A percentile compares a stretch with the other conserved stretches of the same genome.
These are phyloP conservation scores for Petromus typicus DNA, from an alignment of 2,113 vertebrate genomes.

Conservation along the genomic window DNA sequence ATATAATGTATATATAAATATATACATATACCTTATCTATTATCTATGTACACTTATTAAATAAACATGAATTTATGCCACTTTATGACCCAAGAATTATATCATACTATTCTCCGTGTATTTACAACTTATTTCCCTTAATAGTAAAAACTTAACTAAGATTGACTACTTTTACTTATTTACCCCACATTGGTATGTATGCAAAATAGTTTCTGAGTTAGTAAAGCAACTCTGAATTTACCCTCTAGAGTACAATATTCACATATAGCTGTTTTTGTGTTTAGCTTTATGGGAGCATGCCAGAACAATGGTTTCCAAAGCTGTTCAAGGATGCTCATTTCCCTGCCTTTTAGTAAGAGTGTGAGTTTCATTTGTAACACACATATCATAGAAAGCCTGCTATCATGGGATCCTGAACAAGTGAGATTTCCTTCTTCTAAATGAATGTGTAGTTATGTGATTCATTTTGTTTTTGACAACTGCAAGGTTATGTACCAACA, in stretches of 20 bases:
- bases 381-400: accelerated
- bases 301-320: neutral
- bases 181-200: neutral
- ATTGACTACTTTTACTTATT: neutral
- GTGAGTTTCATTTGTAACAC: no score
- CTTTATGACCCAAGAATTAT: neutral
- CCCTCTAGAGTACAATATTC: neutral
- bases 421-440: neutral
- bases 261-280: neutral
- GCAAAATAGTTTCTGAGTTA: neutral
- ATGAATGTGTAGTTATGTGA: neutral
- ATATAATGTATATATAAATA: no score
- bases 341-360: neutral
- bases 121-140: neutral
- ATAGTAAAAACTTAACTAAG: neutral
- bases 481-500: neutral
- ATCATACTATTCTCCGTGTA: neutral
- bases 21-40: neutral
- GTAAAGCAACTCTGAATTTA: neutral
- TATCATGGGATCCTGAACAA: neutral
- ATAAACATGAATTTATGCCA: neutral
- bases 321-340: neutral
- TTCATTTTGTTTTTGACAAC: neutral
- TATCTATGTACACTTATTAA: neutral
- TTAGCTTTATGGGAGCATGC: neutral